Base-by-base conservation (phyloP, 2,888 invertebrate species). In the Leptodirus hochenwartii region DNA sequence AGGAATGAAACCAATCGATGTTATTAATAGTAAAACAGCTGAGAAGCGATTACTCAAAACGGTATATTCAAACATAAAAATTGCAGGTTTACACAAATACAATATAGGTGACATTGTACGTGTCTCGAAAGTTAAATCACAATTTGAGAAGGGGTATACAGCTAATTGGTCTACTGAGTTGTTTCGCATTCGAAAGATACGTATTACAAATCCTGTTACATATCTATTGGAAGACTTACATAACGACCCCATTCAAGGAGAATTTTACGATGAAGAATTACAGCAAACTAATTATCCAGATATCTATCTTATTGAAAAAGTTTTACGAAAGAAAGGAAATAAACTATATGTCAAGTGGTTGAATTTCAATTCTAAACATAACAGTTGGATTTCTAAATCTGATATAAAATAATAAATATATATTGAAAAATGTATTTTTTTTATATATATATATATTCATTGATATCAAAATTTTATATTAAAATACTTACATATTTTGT, bases 141-240 rank as follows among this genome's bases (percentile, higher is more conserved):
- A 25, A n/a, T 33, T 33, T 17, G 24, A 14, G n/a, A 33, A 31
- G 17, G 30, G 25, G 13, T 33, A 23, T 15, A 24, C 24, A 9
- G 16, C 30, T n/a, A 31, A 33, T 32, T 33, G 33, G 33, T 15
- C 33, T 25, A 33, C 30, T n/a, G 31, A 33, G 25, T 10, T 33
- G 10, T 33, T 33, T 32, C 31, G 14, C 22, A 30, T 32, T 31
- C 15, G 10, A 14, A 8, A 22, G 9, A 22, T 30, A n/a, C 30
- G 31, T 22, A 30, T 30, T n/a, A 31, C 30, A 6, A 20, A 32
- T 12, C 32, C 32, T 5, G 17, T 23, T 9, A 8, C 30, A 8
- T 32, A 32, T 31, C 11, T 31, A n/a, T 22, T 32, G 11, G 23
- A 32, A 22, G 32, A 32, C 23, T 10, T 13, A 12, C 8, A 15